Percentiles rank a stretch among this genome's conserved stretches.
These are phyloP conservation scores for Delphinapterus leucas DNA, from an alignment of 2,113 vertebrate genomes.

Conservation along the genomic window DNA sequence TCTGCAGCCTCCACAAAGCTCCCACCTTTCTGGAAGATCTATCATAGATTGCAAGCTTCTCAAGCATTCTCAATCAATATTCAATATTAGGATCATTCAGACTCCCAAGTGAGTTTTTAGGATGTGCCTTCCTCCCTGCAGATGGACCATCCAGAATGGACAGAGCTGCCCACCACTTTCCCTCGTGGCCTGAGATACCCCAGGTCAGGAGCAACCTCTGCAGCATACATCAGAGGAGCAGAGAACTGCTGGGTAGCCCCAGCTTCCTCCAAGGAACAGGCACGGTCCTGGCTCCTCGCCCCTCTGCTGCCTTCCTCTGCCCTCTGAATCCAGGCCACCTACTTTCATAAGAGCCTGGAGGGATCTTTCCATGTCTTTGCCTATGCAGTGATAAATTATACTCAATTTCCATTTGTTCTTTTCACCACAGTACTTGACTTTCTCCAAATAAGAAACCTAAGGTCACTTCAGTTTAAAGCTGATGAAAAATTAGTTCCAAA, in stretches of 20 bases:
- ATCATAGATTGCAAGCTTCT: not conserved
- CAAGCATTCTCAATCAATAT: not conserved
- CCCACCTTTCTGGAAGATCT: not conserved
- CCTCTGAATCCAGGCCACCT: not conserved
- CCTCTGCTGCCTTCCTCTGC: not conserved
- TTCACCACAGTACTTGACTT: not conserved
- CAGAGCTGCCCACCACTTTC: not conserved
- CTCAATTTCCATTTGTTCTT: conserved; percentile 3
- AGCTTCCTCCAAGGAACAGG: not conserved
- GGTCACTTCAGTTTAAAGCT: not conserved
- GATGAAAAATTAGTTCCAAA: not conserved
- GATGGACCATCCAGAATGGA: not conserved
- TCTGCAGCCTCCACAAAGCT: not conserved
- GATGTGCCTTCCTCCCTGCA: not conserved
- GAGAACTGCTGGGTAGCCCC: not conserved
- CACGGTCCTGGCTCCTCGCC: not conserved
- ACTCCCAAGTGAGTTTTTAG: fast-evolving
- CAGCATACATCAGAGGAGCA: fast-evolving
- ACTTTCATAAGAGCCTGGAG: not conserved
- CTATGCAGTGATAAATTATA: not conserved
- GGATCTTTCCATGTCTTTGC: not conserved
- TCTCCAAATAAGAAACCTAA: not conserved
- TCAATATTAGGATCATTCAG: too few species aligned
- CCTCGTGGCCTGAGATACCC: too few species aligned
- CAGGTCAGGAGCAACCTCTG: too few species aligned